Evolutionary conservation across 2,113 vertebrate genomes (phyloP), one percentile per base, ranked within the genome.

Genomic region (Craseonycteris thonglongyai): DNA sequence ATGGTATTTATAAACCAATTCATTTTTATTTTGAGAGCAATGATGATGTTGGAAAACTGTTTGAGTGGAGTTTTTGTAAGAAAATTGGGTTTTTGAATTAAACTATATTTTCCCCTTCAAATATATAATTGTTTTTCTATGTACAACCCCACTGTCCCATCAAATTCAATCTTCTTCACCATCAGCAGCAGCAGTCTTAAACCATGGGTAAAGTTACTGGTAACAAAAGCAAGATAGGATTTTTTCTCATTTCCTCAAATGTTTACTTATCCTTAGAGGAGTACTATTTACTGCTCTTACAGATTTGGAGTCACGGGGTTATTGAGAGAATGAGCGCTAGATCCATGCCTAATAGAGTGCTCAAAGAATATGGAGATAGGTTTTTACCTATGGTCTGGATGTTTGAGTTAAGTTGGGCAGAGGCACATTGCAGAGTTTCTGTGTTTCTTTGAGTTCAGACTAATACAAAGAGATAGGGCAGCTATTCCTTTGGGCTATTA

Each of bases 391-490:
- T 4, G 11, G 38, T 59, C 19, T 81, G 72, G 6, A 76, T 81
- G 28, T 91, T 85, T 94, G 83, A 82, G 22, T 94, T 95, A 78
- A 96, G n/a, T n/a, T n/a, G 42, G 40, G 40, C n/a, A 79, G 35
- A 49, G 21, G 21, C 49, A 86, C 61, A 86, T 69, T 74, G 21
- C 74, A 63, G 33, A 38, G 45, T 87, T 96, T 95, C 38, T 83
- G 22, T 56, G 45, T 82, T 86, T 95, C 38, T 83, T 71, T 88
- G 75, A 88, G 72, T 81, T 81, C 16, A 91, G 58, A 81, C 12
- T 72, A 72, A 80, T 54, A 22, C 61, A 66, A 58, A 95, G 42
- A 26, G 80, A 71, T 19, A 69, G 16, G 42, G 92, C 74, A 93
- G 33, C 35, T 54, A 66, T 93, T 95, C 35, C n/a, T 69, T 91